These are phyloP conservation scores for Branchellion lobata DNA, from an alignment of 2,888 invertebrate species.

Conservation along the genomic window DNA sequence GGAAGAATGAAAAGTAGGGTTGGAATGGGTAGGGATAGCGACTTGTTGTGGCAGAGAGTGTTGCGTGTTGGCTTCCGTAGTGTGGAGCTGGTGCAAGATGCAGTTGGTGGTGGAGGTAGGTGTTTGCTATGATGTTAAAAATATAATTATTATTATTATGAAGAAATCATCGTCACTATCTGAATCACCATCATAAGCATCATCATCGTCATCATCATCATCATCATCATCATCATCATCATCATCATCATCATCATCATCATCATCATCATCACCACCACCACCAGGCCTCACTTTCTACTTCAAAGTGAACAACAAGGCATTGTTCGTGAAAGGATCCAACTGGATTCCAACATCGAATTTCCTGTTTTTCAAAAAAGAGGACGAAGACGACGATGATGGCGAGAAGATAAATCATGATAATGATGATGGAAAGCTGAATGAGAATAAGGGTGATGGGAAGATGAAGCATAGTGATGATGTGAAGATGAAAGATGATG, in stretches of 20 bases:
- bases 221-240: neutral
- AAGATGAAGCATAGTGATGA: no score
- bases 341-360: constrained; percentile 88
- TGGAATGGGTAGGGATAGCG: neutral
- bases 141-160: neutral
- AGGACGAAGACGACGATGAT: neutral
- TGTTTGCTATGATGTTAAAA: constrained; percentile 1
- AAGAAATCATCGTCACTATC: neutral
- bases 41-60: constrained; percentile 62
- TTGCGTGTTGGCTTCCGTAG: constrained; percentile 81
- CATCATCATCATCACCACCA: no score
- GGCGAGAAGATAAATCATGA: no score
- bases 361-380: constrained; percentile 66
- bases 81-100: constrained; percentile 77
- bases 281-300: constrained; percentile 76
- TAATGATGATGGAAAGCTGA: no score
- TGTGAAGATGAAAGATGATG: no score
- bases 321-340: constrained; percentile 90
- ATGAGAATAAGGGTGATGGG: no score
- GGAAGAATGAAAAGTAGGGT: neutral
- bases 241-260: neutral
- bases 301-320: constrained; percentile 79
- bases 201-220: no score
- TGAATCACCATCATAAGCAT: no score
- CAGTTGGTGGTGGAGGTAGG: constrained; percentile 58